A percentile compares a stretch with the other conserved stretches of the same genome.
Evolutionary conservation across 2,888 invertebrate genomes (phyloP).

Genomic region (Scaptomyza tumidula): DNA sequence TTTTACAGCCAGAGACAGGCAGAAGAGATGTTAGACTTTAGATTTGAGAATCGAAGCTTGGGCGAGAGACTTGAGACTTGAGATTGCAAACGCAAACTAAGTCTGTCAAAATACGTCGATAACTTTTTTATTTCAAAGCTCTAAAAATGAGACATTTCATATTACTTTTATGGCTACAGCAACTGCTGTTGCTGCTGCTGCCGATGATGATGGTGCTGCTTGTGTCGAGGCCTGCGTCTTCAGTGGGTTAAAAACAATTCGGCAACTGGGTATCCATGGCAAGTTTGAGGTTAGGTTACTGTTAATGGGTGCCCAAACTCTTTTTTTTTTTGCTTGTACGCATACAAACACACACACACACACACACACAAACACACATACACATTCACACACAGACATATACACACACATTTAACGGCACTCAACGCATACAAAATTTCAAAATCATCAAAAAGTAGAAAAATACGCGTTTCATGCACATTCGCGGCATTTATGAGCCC

Average conservation of each 20-base stretch:
- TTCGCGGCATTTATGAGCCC: slow-evolving; percentile 82
- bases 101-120: slow-evolving; percentile 71
- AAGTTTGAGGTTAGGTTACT: slow-evolving; percentile 68
- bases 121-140: slow-evolving; percentile 80
- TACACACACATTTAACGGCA: slow-evolving; percentile 70
- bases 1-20: not conserved
- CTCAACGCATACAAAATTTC: slow-evolving; percentile 81
- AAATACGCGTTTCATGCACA: slow-evolving; percentile 82
- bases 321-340: not conserved
- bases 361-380: slow-evolving; percentile 27
- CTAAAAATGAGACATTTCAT: slow-evolving; percentile 80
- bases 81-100: slow-evolving; percentile 35
- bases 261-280: slow-evolving; percentile 44
- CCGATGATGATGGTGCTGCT: slow-evolving; percentile 2
- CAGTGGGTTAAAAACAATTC: slow-evolving; percentile 79
- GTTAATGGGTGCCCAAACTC: slow-evolving; percentile 57
- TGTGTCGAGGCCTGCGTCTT: slow-evolving; percentile 20
- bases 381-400: slow-evolving; percentile 10
- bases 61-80: not conserved
- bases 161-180: slow-evolving; percentile 78
- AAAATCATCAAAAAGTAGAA: slow-evolving; percentile 82
- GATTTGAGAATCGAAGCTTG: slow-evolving; percentile 7
- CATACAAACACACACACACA: slow-evolving; percentile 3
- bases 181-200: slow-evolving; percentile 59
- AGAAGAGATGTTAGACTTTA: not conserved